Evolutionary conservation across 2,113 vertebrate species (phyloP).

Genomic region (Hyperoodon ampullatus): DNA sequence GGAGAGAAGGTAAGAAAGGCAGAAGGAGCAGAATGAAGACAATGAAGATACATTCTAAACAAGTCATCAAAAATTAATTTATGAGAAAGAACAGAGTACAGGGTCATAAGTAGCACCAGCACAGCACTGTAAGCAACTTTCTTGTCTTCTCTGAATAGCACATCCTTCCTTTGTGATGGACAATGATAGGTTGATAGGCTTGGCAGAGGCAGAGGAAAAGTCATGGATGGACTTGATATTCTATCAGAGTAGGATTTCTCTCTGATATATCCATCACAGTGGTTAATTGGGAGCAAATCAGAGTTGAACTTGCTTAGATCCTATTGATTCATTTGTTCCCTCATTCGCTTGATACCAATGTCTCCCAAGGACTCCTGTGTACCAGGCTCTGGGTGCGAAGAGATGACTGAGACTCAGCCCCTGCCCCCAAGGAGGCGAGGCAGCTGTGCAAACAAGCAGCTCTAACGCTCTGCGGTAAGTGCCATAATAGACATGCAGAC

Average conservation of each 20-base stretch:
- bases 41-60: conserved; percentile 29
- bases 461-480: not conserved
- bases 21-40: conserved; percentile 28
- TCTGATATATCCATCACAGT: not conserved
- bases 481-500: not conserved
- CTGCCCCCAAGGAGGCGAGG: not conserved
- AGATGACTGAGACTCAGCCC: not conserved
- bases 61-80: conserved; percentile 46
- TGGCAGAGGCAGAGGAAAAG: not conserved
- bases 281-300: not conserved
- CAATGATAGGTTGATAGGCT: not conserved
- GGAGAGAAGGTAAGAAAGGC: conserved; percentile 33
- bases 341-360: not conserved
- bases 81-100: conserved; percentile 27
- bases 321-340: conserved; percentile 21
- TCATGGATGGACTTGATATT: not conserved
- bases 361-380: not conserved
- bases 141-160: not conserved
- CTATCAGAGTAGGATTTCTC: conserved; percentile 10
- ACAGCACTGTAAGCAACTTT: not conserved
- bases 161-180: not conserved
- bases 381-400: not conserved
- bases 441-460: not conserved
- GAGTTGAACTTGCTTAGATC: conserved; percentile 28
- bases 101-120: conserved; percentile 21